phyloP scores from a whole-genome alignment of 2,888 invertebrate species.

The Gastrophysa polygoni region DNA sequence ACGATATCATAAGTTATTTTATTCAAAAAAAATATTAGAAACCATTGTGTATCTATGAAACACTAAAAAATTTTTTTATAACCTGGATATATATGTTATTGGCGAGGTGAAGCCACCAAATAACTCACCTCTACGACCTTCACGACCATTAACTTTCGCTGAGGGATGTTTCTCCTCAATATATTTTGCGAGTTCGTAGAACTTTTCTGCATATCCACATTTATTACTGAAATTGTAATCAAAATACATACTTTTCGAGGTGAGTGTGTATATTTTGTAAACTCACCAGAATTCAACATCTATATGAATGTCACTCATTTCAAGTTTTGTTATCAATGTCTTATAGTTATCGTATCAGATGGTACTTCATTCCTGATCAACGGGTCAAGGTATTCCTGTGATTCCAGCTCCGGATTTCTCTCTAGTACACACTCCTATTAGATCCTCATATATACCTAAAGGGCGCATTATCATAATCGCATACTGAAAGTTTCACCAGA shows the following conservation, averaged over 20 bases:
- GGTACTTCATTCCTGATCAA: too few species aligned
- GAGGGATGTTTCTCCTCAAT: constrained; percentile 39
- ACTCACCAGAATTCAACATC: not conserved
- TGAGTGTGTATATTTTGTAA: not conserved
- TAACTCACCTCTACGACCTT: constrained; percentile 43
- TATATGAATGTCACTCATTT: not conserved
- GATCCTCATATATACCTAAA: too few species aligned
- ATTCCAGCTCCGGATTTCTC: too few species aligned
- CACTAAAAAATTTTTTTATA: too few species aligned
- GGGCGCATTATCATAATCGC: too few species aligned
- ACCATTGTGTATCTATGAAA: too few species aligned
- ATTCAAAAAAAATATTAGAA: too few species aligned
- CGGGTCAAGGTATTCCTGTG: too few species aligned
- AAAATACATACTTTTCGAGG: not conserved
- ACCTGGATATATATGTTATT: not conserved
- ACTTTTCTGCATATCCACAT: constrained; percentile 44
- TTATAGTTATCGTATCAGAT: too few species aligned
- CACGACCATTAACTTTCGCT: constrained; percentile 38
- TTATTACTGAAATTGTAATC: constrained; percentile 39
- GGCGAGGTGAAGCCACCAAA: not conserved
- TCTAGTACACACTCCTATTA: too few species aligned
- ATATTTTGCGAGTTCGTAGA: constrained; percentile 39
- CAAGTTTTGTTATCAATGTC: not conserved
- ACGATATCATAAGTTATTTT: too few species aligned
- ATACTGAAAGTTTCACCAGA: too few species aligned